These are phyloP conservation scores for Punctoribates punctum DNA, from an alignment of 2,888 invertebrate species.

Conservation along the genomic window DNA sequence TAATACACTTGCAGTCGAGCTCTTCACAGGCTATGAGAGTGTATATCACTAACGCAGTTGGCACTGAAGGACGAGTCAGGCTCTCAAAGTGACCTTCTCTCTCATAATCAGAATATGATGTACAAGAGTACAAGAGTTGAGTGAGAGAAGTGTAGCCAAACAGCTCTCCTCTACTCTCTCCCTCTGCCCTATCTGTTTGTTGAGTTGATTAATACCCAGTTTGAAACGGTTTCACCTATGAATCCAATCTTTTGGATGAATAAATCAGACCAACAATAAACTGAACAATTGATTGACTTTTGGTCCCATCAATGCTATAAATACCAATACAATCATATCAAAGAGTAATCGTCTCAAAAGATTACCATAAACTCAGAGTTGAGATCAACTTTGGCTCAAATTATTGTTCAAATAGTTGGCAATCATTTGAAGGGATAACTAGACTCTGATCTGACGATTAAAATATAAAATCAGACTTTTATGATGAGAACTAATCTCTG, in stretches of 20 bases:
- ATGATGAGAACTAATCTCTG: not conserved
- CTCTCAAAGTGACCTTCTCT: constrained; percentile 34
- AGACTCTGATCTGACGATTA: not conserved
- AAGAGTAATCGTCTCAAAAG: not conserved
- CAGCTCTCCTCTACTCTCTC: constrained; percentile 3
- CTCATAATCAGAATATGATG: constrained; percentile 6
- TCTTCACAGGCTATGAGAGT: constrained; percentile 14
- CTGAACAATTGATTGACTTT: no score
- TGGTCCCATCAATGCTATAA: not conserved
- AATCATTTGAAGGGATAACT: not conserved
- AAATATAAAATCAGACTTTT: not conserved
- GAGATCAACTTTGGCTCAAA: no score
- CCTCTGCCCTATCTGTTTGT: constrained; percentile 4
- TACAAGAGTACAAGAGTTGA: constrained; percentile 10
- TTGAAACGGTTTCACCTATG: not conserved
- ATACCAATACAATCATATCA: not conserved
- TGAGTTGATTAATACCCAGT: not conserved
- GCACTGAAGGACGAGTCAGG: constrained; percentile 22
- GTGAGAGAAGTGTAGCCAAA: not conserved
- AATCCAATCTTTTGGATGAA: no score
- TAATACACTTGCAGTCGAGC: constrained; percentile 1
- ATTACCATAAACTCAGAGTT: no score
- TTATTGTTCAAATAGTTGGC: no score
- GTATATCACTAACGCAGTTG: constrained; percentile 29
- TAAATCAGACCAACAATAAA: no score